Base-by-base conservation (phyloP, 2,888 invertebrate species). In the Amphipyra berbera region DNA sequence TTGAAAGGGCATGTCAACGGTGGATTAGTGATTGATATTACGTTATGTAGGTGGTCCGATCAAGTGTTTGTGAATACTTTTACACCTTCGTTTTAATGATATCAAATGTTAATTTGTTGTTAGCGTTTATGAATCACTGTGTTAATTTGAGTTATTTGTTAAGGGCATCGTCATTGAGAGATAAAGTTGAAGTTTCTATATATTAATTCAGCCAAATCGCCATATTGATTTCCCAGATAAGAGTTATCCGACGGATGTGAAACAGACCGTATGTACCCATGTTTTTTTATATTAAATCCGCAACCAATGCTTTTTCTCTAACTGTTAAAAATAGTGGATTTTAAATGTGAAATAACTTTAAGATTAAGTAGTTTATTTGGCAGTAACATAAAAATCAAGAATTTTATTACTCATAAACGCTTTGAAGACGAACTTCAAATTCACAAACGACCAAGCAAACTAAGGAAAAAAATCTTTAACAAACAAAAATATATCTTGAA, bases 1-100 rank as follows among this genome's bases (percentile, higher is more conserved):
- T 87, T 84, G 81, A 86, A 86, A 83, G 83, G 85, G 86, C 85
- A 85, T 86, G 90, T 88, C 88, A 84, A 82, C 83, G 76, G 78
- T 82, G 80, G 67, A 73, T 79, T 77, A 79, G 73, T 82, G 79
- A 84, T 72, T 76, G 76, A 82, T 81, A 68, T 78, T 81, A 67
- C 49, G 73, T 74, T 66, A 66, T 68, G 77, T 81, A 81, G 83
- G 83, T 85, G 84, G 84, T 83, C 83, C 59, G 54, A 73, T 67
- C 76, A 44, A 68, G 38, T n/a, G 14, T 42, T 41, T 55, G 10
- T 13, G 21, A 50, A 57, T 14, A 52, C 6, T 13, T 52, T 56
- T 33, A 59, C 54, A 54, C 50, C 46, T 61, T 45, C 8, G 14
- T 6, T 27, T 37, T 42, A 13, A 42, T 6, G 13, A 40, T 13